These are phyloP conservation scores for Epinephelus lanceolatus DNA, from an alignment of 2,113 vertebrate genomes.

Conservation along the genomic window DNA sequence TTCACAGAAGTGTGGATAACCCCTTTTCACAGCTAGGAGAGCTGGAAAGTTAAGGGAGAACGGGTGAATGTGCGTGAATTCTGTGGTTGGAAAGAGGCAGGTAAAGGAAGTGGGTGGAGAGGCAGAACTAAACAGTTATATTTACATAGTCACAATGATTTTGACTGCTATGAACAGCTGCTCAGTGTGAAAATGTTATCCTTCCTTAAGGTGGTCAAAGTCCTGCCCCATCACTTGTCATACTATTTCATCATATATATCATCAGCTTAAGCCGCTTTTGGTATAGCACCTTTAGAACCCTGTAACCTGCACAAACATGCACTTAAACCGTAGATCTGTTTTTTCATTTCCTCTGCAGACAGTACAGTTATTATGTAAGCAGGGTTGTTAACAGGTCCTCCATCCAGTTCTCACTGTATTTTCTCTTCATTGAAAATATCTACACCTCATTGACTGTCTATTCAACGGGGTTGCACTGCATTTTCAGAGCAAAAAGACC, in stretches of 20 bases:
- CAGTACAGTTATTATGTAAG: no score
- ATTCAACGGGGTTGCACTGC: no score
- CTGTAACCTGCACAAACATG: no score
- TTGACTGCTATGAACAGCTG: neutral
- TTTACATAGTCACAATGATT: constrained; percentile 38
- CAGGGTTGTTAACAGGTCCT: no score
- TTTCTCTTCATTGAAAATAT: no score
- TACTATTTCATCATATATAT: neutral
- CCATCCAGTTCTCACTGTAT: no score
- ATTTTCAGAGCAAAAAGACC: no score
- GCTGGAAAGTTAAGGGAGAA: constrained; percentile 17
- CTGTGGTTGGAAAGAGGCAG: constrained; percentile 44
- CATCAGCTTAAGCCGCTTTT: neutral
- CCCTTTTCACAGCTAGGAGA: constrained; percentile 44
- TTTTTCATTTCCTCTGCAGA: no score
- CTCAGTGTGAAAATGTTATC: neutral
- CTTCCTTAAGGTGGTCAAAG: neutral
- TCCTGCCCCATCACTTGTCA: neutral
- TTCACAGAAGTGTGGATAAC: constrained; percentile 53
- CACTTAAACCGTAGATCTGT: no score
- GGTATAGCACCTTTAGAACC: no score
- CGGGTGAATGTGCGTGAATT: constrained; percentile 26
- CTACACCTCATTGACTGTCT: no score
- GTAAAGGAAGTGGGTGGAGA: constrained; percentile 30
- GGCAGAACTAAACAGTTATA: constrained; percentile 41